Evolutionary conservation across 2,888 invertebrate genomes (phyloP).

Genomic region (Thalpophila matura): DNA sequence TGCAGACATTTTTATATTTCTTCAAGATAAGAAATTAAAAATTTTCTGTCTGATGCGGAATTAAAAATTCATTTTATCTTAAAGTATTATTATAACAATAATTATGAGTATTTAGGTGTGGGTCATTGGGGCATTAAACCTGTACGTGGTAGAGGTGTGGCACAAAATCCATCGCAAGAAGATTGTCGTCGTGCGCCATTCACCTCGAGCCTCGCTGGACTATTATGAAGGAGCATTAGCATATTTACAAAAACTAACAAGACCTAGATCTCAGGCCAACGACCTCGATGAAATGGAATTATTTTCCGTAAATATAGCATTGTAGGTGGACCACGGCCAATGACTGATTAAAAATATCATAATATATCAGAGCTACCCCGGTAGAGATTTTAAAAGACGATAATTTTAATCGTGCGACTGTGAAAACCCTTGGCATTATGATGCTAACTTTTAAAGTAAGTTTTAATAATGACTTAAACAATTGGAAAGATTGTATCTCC

Average conservation of each 20-base stretch:
- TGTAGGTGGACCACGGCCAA: conserved; percentile 30
- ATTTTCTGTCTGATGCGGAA: no score
- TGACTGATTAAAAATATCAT: conserved; percentile 45
- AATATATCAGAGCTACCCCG: conserved; percentile 44
- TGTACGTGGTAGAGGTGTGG: conserved; percentile 65
- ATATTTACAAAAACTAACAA: conserved; percentile 67
- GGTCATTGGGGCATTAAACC: conserved; percentile 67
- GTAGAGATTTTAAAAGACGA: conserved; percentile 36
- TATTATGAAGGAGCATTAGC: conserved; percentile 66
- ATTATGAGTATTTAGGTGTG: conserved; percentile 4
- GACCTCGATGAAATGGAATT: conserved; percentile 51
- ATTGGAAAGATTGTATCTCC: conserved; percentile 42
- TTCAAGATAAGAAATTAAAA: not conserved
- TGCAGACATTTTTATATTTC: not conserved
- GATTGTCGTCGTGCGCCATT: conserved; percentile 63
- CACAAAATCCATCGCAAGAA: conserved; percentile 60
- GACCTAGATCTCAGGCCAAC: conserved; percentile 63
- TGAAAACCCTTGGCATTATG: conserved; percentile 29
- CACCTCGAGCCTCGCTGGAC: conserved; percentile 63
- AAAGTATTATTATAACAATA: not conserved
- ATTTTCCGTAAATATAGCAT: conserved; percentile 33
- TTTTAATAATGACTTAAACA: conserved; percentile 31
- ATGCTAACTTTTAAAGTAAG: conserved; percentile 3
- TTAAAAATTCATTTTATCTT: not conserved
- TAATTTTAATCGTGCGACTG: conserved; percentile 39